Evolutionary conservation across 2,113 vertebrate species (phyloP).

Genomic region (Nerophis lumbriciformis): DNA sequence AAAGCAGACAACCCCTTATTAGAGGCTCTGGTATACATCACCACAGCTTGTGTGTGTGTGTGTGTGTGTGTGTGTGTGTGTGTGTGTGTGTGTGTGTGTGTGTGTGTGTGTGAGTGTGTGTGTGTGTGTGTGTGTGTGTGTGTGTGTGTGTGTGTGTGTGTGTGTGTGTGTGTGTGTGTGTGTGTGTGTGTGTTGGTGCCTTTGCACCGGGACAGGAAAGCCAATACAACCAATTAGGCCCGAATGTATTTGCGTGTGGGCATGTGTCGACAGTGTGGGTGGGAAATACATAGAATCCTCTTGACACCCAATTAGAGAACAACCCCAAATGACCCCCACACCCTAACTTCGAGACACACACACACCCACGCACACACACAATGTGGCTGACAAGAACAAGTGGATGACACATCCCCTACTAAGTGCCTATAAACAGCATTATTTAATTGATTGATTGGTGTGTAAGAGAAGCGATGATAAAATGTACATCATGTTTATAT

Average conservation of each 20-base stretch:
- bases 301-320: slow-evolving; percentile 71
- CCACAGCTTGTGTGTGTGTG: slow-evolving; percentile 22
- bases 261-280: slow-evolving; percentile 31
- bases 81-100: slow-evolving; percentile 12
- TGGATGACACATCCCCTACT: slow-evolving; percentile 58
- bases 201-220: slow-evolving; percentile 28
- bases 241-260: slow-evolving; percentile 44
- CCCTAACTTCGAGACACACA: slow-evolving; percentile 50
- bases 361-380: slow-evolving; percentile 14
- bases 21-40: slow-evolving; percentile 45
- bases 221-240: slow-evolving; percentile 64
- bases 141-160: slow-evolving; percentile 22
- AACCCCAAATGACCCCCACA: slow-evolving; percentile 53
- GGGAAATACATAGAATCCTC: slow-evolving; percentile 69
- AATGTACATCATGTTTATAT: slow-evolving; percentile 7
- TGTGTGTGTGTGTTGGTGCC: slow-evolving; percentile 21
- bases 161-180: no score
- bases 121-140: slow-evolving; percentile 20
- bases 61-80: slow-evolving; percentile 11
- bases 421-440: slow-evolving; percentile 53
- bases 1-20: slow-evolving; percentile 60
- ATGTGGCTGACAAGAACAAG: slow-evolving; percentile 62
- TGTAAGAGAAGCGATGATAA: slow-evolving; percentile 13
- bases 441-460: slow-evolving; percentile 49
- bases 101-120: slow-evolving; percentile 11